Percentiles rank a stretch among this genome's conserved stretches.
Evolutionary conservation across 2,797 vertebrate species (phyloP).

Genomic region (Helarctos malayanus): DNA sequence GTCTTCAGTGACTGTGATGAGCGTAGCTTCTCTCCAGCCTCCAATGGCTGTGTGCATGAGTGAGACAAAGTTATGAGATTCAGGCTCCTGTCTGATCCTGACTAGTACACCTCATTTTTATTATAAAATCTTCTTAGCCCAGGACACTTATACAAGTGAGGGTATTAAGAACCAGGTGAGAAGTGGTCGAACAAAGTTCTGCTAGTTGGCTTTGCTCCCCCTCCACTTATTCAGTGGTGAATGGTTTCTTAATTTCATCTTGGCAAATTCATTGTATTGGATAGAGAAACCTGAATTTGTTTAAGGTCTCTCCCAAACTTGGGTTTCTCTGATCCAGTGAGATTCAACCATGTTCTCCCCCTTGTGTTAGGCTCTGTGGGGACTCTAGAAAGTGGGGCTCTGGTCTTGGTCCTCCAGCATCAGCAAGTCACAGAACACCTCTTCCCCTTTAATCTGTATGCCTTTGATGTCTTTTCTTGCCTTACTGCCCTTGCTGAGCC

Average conservation of each 20-base stretch:
- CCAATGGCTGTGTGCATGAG: rapidly evolving
- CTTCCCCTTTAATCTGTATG: background rate
- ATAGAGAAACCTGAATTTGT: background rate
- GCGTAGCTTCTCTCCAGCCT: background rate
- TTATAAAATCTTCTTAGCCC: background rate
- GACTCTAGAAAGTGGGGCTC: background rate
- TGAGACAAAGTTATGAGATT: background rate
- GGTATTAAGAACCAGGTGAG: background rate
- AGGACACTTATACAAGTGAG: background rate
- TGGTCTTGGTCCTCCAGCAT: too few species aligned
- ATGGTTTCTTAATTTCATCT: background rate
- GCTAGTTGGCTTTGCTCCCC: background rate
- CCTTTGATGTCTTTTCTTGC: background rate
- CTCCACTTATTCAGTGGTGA: background rate
- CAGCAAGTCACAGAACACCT: background rate
- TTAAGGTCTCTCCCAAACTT: background rate
- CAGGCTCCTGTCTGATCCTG: background rate
- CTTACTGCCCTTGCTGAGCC: background rate
- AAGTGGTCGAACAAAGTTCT: background rate
- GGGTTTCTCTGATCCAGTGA: background rate
- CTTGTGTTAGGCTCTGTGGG: too few species aligned
- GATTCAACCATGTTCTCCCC: background rate
- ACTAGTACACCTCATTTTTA: background rate
- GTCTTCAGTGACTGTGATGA: rapidly evolving
- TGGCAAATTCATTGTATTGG: background rate